Evolutionary conservation across 2,797 vertebrate genomes (phyloP).

Genomic region (Peromyscus eremicus): DNA sequence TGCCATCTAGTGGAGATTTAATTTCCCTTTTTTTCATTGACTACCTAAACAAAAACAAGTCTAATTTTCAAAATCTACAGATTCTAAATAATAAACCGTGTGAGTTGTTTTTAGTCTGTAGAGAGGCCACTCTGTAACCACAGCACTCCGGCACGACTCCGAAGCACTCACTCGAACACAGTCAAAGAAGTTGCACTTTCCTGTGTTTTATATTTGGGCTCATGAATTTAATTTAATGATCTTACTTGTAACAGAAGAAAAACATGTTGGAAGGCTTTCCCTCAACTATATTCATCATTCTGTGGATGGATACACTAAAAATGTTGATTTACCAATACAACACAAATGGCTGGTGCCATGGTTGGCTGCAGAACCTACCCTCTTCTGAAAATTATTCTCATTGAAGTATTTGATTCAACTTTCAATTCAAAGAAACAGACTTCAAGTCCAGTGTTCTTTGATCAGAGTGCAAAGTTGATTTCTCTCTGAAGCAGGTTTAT

Average conservation of each 20-base stretch:
- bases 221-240: neutral
- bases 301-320: neutral
- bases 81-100: neutral
- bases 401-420: neutral
- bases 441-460: neutral
- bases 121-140: neutral
- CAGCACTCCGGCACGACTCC: rapidly evolving
- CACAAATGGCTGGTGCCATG: neutral
- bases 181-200: neutral
- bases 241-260: neutral
- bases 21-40: slow-evolving; percentile 62
- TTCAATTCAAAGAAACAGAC: neutral
- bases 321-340: neutral
- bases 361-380: neutral
- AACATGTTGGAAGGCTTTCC: neutral
- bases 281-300: neutral
- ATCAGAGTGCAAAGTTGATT: neutral
- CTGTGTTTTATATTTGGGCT: neutral
- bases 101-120: neutral
- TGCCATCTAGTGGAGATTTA: slow-evolving; percentile 81
- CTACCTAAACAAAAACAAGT: neutral
- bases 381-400: neutral
- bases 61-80: neutral
- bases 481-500: slow-evolving; percentile 23
- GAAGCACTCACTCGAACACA: neutral